Percentiles rank a stretch among this genome's conserved stretches.
Evolutionary conservation across 2,797 vertebrate species (phyloP).

Genomic region (Pempheris klunzingeri): DNA sequence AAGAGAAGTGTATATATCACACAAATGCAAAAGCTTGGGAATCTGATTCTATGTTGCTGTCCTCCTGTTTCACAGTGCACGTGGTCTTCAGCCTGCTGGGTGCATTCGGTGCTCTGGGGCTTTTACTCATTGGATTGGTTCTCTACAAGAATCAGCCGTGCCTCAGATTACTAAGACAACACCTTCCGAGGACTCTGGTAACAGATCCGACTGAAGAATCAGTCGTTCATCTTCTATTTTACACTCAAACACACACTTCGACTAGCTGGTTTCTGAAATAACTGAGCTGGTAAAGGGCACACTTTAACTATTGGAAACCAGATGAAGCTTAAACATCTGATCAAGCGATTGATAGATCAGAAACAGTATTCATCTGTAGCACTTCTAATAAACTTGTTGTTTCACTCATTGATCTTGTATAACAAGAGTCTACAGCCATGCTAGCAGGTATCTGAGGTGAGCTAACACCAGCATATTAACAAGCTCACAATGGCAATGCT

Average conservation of each 20-base stretch:
- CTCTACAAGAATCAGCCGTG: conserved; percentile 15
- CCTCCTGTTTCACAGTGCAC: conserved; percentile 42
- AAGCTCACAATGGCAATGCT: background rate
- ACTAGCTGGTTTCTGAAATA: background rate
- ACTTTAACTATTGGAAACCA: conserved; percentile 1
- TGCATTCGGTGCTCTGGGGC: conserved; percentile 22
- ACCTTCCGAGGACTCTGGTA: conserved; percentile 42
- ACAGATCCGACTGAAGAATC: background rate
- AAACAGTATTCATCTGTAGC: background rate
- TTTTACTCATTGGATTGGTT: conserved; percentile 37
- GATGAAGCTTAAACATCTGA: background rate
- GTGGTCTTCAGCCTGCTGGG: conserved; percentile 55
- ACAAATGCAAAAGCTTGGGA: background rate
- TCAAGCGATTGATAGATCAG: background rate
- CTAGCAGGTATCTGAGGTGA: no score
- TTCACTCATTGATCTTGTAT: background rate
- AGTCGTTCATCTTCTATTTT: background rate
- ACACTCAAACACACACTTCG: background rate
- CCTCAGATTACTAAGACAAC: background rate
- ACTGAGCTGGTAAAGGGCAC: background rate
- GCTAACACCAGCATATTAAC: background rate
- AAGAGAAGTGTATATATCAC: background rate
- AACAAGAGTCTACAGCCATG: no score
- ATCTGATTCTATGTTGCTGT: background rate
- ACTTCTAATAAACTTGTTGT: no score